These are phyloP conservation scores for Ptilodon capucinus DNA, from an alignment of 2,888 invertebrate species.

Conservation along the genomic window DNA sequence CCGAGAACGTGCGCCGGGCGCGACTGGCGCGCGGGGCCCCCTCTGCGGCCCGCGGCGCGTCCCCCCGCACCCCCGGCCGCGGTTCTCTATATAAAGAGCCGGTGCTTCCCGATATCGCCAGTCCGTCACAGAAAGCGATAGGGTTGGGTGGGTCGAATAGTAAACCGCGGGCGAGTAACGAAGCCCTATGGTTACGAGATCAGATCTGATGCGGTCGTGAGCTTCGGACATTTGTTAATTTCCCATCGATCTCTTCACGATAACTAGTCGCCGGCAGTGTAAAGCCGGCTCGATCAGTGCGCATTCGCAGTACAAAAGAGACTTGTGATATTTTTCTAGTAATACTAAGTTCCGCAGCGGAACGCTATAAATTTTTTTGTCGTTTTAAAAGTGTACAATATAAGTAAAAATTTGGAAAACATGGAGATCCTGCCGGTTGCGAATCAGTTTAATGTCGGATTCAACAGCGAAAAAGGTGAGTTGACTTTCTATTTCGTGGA, in stretches of 20 bases:
- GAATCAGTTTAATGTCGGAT: slow-evolving; percentile 89
- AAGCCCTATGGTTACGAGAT: slow-evolving; percentile 81
- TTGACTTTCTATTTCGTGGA: slow-evolving; percentile 69
- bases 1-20: slow-evolving; percentile 44
- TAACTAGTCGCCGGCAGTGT: slow-evolving; percentile 69
- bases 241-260: slow-evolving; percentile 75
- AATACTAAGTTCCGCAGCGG: slow-evolving; percentile 71
- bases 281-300: slow-evolving; percentile 68
- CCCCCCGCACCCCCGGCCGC: slow-evolving; percentile 66
- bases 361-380: slow-evolving; percentile 63
- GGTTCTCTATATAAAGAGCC: slow-evolving; percentile 74
- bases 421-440: slow-evolving; percentile 92
- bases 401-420: slow-evolving; percentile 83
- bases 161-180: slow-evolving; percentile 74
- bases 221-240: slow-evolving; percentile 65
- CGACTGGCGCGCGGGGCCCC: slow-evolving; percentile 74
- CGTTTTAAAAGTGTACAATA: slow-evolving; percentile 80
- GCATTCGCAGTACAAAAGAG: slow-evolving; percentile 80
- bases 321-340: slow-evolving; percentile 82
- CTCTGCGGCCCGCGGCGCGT: slow-evolving; percentile 63
- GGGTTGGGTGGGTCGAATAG: slow-evolving; percentile 75
- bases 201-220: slow-evolving; percentile 80
- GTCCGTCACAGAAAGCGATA: slow-evolving; percentile 78
- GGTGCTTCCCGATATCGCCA: slow-evolving; percentile 66
- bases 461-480: slow-evolving; percentile 89